These are phyloP conservation scores for Stomatorhinus walkeri DNA, from an alignment of 2,797 vertebrate genomes.

Conservation along the genomic window DNA sequence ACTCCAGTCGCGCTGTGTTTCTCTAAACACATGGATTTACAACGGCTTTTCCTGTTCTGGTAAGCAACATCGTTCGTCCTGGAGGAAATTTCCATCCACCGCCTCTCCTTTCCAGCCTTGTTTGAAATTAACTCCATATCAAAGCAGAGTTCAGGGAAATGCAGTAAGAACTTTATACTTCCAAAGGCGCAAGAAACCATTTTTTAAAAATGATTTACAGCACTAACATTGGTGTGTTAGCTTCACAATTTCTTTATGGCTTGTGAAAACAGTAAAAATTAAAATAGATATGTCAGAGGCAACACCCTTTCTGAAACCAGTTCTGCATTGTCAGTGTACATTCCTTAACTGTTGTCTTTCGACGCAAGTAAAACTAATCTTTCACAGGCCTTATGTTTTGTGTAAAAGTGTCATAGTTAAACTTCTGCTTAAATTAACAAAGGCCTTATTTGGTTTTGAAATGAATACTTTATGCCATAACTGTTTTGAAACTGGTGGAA, in stretches of 20 bases:
- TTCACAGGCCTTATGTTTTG: neutral
- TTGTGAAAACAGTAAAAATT: neutral
- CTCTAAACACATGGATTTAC: slow-evolving; percentile 1
- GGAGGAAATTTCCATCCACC: neutral
- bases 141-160: neutral
- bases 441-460: neutral
- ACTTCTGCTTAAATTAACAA: neutral
- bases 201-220: neutral
- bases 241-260: neutral
- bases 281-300: neutral
- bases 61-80: neutral
- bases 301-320: neutral
- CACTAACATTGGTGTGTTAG: neutral
- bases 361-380: neutral
- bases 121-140: neutral
- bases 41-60: neutral
- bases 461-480: neutral
- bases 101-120: neutral
- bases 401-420: neutral
- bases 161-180: neutral
- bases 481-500: neutral
- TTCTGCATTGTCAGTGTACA: neutral
- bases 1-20: neutral
- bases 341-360: neutral
- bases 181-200: neutral